Conservation (phyloP, 2,888 invertebrate species). For the Ochropleura leucogaster region DNA sequence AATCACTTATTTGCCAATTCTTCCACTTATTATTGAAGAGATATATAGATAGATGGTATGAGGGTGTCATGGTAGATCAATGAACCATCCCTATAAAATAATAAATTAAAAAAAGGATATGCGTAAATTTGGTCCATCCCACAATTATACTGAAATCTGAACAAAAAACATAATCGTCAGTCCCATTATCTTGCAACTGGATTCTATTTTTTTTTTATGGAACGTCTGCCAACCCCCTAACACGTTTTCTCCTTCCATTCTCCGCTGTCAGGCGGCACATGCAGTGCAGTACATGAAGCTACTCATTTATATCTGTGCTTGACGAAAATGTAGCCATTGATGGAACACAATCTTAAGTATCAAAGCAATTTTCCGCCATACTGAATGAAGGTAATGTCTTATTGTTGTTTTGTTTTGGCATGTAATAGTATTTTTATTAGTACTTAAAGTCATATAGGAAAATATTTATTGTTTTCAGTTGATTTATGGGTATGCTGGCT, state of each 20-base stretch:
- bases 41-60: neutral
- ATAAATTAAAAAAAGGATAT: neutral
- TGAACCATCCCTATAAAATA: neutral
- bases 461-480: constrained; percentile 6
- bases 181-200: neutral
- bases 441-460: constrained; percentile 10
- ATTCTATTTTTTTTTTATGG: neutral
- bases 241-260: too few relatives aligned
- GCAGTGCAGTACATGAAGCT: too few relatives aligned
- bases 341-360: constrained; percentile 1
- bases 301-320: neutral
- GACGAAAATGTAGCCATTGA: neutral
- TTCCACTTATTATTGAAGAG: too few relatives aligned
- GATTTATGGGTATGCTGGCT: constrained; percentile 3
- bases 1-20: too few relatives aligned
- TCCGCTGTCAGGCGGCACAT: too few relatives aligned
- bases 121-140: neutral
- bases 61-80: neutral
- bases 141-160: neutral
- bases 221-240: neutral
- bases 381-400: constrained; percentile 37
- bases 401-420: constrained; percentile 50
- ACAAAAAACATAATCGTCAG: neutral
- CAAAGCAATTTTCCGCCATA: constrained; percentile 3
- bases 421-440: constrained; percentile 38